Conservation (phyloP, 2,113 vertebrate species). For the Myxocyprinus asiaticus region DNA sequence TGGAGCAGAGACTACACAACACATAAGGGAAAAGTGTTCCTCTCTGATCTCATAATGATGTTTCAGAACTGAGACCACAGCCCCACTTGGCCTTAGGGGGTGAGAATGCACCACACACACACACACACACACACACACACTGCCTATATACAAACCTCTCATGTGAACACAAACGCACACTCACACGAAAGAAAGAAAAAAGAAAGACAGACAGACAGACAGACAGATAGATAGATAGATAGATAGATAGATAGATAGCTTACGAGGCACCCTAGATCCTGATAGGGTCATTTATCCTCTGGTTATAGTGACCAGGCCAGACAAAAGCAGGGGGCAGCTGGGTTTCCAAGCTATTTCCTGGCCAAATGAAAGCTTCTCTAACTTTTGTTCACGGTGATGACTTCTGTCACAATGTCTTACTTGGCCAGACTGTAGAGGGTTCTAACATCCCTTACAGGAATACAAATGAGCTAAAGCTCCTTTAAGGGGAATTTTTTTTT, state of each 20-base stretch:
- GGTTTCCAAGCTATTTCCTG: conserved; percentile 43
- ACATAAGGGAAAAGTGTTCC: not conserved
- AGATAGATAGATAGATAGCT: conserved; percentile 6
- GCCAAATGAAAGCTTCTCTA: conserved; percentile 40
- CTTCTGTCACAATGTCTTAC: conserved; percentile 49
- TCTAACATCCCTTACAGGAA: conserved; percentile 32
- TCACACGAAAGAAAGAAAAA: not conserved
- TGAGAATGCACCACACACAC: no score
- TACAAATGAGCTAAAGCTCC: conserved; percentile 45
- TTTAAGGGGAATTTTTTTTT: no score
- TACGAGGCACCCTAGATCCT: conserved; percentile 21
- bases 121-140: not conserved
- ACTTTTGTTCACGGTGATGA: conserved; percentile 51
- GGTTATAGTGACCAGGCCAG: conserved; percentile 23
- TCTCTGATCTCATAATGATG: conserved; percentile 23
- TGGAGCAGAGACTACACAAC: not conserved
- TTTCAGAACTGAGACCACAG: conserved; percentile 8
- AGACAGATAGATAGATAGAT: not conserved
- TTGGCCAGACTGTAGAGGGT: conserved; percentile 33
- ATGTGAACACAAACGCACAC: conserved; percentile 9
- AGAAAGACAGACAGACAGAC: not conserved
- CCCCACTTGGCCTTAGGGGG: not conserved
- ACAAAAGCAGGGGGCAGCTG: conserved; percentile 44
- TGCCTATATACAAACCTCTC: conserved; percentile 22
- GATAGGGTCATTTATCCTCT: conserved; percentile 42